Evolutionary conservation across 2,113 vertebrate species (phyloP), one percentile per base, ranked within the genome.

Genomic region (Entosphenus tridentatus): DNA sequence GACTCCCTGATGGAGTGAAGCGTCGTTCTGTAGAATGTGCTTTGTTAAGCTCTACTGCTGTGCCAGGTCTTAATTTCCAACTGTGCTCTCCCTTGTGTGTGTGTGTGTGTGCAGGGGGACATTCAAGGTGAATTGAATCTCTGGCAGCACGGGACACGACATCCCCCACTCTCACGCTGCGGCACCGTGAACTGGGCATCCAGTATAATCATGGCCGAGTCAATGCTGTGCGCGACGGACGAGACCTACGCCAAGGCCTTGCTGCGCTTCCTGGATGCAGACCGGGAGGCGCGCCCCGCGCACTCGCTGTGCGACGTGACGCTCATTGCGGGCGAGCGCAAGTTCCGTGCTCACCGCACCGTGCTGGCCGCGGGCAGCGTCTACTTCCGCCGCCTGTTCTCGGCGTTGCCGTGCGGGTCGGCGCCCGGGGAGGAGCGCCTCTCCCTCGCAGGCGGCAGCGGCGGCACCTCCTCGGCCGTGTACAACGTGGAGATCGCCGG

Each of bases 201-300:
- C 4, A 39, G 39, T 39, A 39, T 7, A 3, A 39, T 39, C 39
- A 39, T 39, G 39, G 10, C 62, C 62, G n/a, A 65, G 62, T 21
- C n/a, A 8, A 16, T 65, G 62, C 62, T 65, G 62, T 21, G 21
- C 62, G n/a, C 21, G n/a, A 21, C 21, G 10, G 62, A 65, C 62
- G n/a, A n/a, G 9, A 21, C n/a, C n/a, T 21, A 65, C 62, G n/a
- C 62, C 11, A 16, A 8, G 62, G 62, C 62, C 9, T 11, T 65
- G n/a, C 62, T 65, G n/a, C n/a, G 62, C 62, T 65, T 65, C 18
- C 62, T 65, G 62, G 18, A 65, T 11, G 62, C 62, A 16, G 62
- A 65, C 62, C 62, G 62, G 39, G 39, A 39, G 39, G 39, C 39
- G 39, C 39, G 39, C 10, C 62, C n/a, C 10, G 62, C 62, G n/a